A percentile compares a stretch with the other conserved stretches of the same genome.
These are phyloP conservation scores for Rhodinocichla rosea DNA, from an alignment of 2,113 vertebrate genomes.

Conservation along the genomic window DNA sequence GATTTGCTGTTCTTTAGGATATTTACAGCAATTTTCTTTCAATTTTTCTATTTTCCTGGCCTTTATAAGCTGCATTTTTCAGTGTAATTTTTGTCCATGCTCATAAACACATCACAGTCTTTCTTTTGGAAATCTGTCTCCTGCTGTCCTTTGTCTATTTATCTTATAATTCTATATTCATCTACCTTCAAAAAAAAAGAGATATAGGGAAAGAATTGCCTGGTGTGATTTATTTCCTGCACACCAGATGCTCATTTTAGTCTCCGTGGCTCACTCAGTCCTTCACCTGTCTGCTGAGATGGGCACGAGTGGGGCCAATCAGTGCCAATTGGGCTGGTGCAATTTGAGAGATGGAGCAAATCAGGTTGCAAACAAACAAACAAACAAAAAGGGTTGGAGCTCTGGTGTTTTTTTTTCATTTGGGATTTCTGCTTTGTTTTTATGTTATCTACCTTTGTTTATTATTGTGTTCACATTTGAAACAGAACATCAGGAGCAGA, in stretches of 20 bases:
- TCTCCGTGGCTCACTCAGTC: neutral
- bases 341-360: neutral
- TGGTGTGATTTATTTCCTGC: neutral
- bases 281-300: neutral
- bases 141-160: neutral
- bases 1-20: neutral
- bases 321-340: neutral
- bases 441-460: neutral
- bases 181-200: neutral
- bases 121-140: neutral
- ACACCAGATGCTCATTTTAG: constrained; percentile 24
- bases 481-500: neutral
- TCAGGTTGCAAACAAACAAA: neutral
- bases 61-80: neutral
- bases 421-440: neutral
- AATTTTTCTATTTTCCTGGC: neutral
- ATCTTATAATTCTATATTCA: neutral
- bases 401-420: neutral
- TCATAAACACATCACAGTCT: neutral
- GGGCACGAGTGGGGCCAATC: neutral
- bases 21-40: neutral
- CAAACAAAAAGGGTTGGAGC: neutral
- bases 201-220: neutral
- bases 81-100: neutral
- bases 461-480: neutral